phyloP scores from a whole-genome alignment of 1,140 invertebrate species.

The Agrilus planipennis region DNA sequence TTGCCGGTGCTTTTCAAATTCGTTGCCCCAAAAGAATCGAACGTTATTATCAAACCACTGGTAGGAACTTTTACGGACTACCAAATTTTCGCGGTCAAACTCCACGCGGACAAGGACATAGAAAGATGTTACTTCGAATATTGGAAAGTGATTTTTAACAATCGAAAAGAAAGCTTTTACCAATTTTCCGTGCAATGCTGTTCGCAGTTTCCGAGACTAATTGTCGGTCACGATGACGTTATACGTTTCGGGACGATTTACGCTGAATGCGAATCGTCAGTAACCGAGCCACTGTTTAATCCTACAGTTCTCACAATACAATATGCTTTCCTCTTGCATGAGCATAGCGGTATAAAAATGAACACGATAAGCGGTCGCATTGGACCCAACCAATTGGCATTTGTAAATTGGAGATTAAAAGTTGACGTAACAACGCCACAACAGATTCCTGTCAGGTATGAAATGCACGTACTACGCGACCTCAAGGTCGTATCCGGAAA shows the following conservation, averaged over 20 bases:
- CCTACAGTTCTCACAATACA: too few species aligned
- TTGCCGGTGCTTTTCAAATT: conserved; percentile 20
- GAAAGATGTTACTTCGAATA: conserved; percentile 14
- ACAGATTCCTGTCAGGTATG: too few species aligned
- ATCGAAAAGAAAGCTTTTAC: conserved; percentile 9
- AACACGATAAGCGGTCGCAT: too few species aligned
- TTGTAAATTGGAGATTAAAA: too few species aligned
- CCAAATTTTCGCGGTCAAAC: conserved; percentile 15
- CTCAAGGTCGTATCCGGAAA: too few species aligned
- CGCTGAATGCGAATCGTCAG: conserved; percentile 15
- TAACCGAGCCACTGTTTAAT: too few species aligned
- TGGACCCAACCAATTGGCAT: too few species aligned
- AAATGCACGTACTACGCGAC: too few species aligned
- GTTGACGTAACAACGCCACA: too few species aligned
- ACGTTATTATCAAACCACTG: conserved; percentile 20
- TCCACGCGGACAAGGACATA: conserved; percentile 6
- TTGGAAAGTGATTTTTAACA: conserved; percentile 20
- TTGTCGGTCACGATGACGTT: conserved; percentile 15
- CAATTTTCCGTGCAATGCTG: too few species aligned
- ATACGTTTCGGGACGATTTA: conserved; percentile 15
- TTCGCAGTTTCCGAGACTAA: conserved; percentile 14
- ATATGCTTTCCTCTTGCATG: too few species aligned
- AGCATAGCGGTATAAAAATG: too few species aligned
- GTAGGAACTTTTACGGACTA: conserved; percentile 13
- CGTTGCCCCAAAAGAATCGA: conserved; percentile 18